Evolutionary conservation across 2,113 vertebrate genomes (phyloP).

Genomic region (Percopsis transmontana): DNA sequence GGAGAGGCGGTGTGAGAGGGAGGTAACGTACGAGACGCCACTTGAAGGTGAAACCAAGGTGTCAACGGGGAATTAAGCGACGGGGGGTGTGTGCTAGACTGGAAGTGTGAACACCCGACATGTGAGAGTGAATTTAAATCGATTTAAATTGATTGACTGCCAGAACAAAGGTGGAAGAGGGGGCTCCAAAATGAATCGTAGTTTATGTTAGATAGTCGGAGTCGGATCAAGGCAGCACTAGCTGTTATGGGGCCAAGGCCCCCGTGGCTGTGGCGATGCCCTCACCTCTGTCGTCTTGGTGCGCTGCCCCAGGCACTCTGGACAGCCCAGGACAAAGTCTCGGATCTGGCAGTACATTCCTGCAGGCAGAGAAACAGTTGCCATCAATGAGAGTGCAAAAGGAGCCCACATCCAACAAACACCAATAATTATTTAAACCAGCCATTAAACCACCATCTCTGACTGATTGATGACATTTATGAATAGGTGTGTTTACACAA

Average conservation of each 20-base stretch:
- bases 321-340: constrained; percentile 78
- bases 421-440: too few relatives aligned
- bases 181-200: too few relatives aligned
- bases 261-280: too few relatives aligned
- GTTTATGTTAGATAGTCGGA: too few relatives aligned
- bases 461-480: too few relatives aligned
- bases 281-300: constrained; percentile 67
- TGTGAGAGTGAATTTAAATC: constrained; percentile 9
- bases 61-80: constrained; percentile 15
- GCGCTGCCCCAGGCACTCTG: constrained; percentile 66
- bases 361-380: constrained; percentile 42
- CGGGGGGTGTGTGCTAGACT: constrained; percentile 5
- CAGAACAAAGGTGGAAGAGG: too few relatives aligned
- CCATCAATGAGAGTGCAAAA: background rate
- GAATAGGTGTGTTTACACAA: too few relatives aligned
- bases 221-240: too few relatives aligned
- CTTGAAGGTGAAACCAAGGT: background rate
- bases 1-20: constrained; percentile 1
- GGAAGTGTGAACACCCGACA: constrained; percentile 25
- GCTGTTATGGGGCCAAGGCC: background rate
- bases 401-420: background rate
- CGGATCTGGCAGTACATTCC: constrained; percentile 82
- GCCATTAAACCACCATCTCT: too few relatives aligned
- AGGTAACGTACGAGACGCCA: background rate
- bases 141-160: too few relatives aligned